Conservation (phyloP, 30 jellyfish, hydroid and myxozoan genomes). For the Aurelia sp. region DNA sequence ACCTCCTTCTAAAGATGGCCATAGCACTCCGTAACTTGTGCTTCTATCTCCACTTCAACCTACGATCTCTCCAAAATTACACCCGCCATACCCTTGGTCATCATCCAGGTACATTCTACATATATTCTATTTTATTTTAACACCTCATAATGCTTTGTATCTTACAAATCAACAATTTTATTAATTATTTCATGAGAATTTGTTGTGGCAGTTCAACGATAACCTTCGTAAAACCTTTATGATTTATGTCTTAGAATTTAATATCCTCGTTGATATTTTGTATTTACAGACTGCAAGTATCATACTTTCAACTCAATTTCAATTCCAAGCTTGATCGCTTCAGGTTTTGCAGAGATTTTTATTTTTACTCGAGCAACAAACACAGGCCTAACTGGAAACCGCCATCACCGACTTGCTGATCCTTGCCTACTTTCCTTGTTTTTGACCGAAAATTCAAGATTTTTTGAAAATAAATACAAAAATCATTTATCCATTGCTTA, state of each 20-base stretch:
- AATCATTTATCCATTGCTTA: too few relatives aligned
- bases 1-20: constrained; percentile 77
- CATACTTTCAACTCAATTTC: constrained; percentile 1
- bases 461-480: neutral
- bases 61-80: constrained; percentile 4
- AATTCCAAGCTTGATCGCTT: too few relatives aligned
- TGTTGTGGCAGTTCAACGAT: constrained; percentile 10
- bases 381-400: constrained; percentile 79
- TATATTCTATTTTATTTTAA: constrained; percentile 6
- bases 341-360: neutral
- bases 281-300: constrained; percentile 10
- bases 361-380: constrained; percentile 32
- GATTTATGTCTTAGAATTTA: neutral
- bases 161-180: neutral
- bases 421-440: constrained; percentile 17
- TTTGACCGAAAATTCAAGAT: neutral
- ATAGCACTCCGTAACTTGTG: constrained; percentile 44
- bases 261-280: neutral
- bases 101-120: constrained; percentile 35
- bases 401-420: constrained; percentile 56
- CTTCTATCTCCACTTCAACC: constrained; percentile 44
- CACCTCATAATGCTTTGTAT: neutral
- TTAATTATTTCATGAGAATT: constrained; percentile 36
- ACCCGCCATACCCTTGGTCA: neutral
- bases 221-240: constrained; percentile 30